These are phyloP conservation scores for Hycleus cichorii DNA, from an alignment of 1,140 invertebrate genomes.

Conservation along the genomic window DNA sequence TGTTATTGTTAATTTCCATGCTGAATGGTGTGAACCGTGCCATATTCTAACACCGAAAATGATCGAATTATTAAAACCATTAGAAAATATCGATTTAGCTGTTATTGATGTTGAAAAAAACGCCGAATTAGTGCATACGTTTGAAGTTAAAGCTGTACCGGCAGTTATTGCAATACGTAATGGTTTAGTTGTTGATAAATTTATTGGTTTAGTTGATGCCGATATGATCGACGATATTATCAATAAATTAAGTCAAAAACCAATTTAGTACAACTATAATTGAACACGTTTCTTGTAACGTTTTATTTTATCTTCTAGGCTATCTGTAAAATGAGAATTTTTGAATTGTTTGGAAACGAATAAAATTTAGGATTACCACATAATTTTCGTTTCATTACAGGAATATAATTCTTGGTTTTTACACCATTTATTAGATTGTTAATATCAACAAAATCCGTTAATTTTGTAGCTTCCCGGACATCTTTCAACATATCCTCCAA, in stretches of 20 bases:
- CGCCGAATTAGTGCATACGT: conserved; percentile 72
- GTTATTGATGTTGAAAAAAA: conserved; percentile 88
- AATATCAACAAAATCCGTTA: conserved; percentile 42
- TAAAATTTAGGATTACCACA: conserved; percentile 54
- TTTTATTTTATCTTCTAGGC: conserved; percentile 35
- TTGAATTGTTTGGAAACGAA: no score
- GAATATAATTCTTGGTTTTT: conserved; percentile 60
- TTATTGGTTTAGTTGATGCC: conserved; percentile 82
- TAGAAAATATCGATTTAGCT: conserved; percentile 75
- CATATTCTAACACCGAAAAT: conserved; percentile 88
- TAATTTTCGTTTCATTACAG: conserved; percentile 61
- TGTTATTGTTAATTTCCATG: conserved; percentile 81
- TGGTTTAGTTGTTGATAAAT: conserved; percentile 84
- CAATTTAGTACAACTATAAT: neutral
- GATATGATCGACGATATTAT: conserved; percentile 78
- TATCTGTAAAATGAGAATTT: conserved; percentile 23
- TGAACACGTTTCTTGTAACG: conserved; percentile 28
- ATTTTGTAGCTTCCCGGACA: conserved; percentile 37
- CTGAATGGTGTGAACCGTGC: conserved; percentile 93
- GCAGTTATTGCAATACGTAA: conserved; percentile 83
- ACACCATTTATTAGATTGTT: conserved; percentile 61
- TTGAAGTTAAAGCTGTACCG: conserved; percentile 84
- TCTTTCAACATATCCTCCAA: conserved; percentile 58
- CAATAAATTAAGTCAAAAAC: conserved; percentile 55
- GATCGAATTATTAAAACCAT: conserved; percentile 68